Base-by-base conservation (phyloP, 2,113 vertebrate species). In the Hydropotes inermis region DNA sequence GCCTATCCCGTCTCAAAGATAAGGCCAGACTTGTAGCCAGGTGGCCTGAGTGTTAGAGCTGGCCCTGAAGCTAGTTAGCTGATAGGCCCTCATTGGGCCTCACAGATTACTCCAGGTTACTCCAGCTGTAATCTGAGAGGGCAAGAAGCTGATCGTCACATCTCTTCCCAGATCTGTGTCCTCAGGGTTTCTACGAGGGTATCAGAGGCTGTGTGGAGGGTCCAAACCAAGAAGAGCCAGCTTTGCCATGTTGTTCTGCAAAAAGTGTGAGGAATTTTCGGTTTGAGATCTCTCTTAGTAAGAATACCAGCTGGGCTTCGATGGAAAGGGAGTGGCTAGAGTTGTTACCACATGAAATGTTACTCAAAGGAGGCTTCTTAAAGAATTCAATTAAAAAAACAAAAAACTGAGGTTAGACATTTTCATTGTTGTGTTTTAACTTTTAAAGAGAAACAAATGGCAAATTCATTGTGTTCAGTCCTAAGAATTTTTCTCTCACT, bases 31-130 rank as follows among this genome's bases (percentile, higher is more conserved):
- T 5, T 74, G 27, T 4, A 27, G 78, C 50, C 64, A 76, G 30
- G 27, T 52, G 57, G 61, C 23, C 91, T 67, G 60, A 14, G 21
- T 36, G 64, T 36, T 25, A 74, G 55, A 57, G 55, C 61, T 25
- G 36, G 9, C 45, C 25, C 52, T 7, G 36, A 0, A 5, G 54
- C 86, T 28, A 15, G 2, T 1, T 0, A 11, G 43, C 45, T 17
- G 3, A 19, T n/a, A 83, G 70, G 93, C 6, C 5, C 45, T 83
- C 45, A 7, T 12, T 30, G 12, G 28, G 70, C 43, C 95, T 87
- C 74, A 14, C 64, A 36, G 64, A 70, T 21, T 70, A 36, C 17
- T 70, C 5, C 17, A 70, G 64, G 61, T 84, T 83, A 39, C 87
- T 58, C 74, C 78, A 19, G 0, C 60, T 45, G 23, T 52, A 81